phyloP scores from a whole-genome alignment of 2,113 vertebrate species.

The Nesoenas mayeri region DNA sequence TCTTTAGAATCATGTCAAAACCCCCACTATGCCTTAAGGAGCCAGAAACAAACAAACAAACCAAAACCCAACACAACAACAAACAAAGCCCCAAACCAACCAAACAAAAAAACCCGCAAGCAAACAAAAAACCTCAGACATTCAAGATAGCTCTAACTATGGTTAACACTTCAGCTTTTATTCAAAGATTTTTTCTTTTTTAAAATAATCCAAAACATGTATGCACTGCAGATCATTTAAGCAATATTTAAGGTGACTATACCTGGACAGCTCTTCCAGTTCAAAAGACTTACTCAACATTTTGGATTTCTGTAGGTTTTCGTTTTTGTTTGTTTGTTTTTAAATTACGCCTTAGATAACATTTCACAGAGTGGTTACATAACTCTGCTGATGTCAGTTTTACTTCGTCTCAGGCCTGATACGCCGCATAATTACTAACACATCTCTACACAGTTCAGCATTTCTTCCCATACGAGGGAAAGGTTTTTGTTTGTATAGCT shows the following conservation, averaged over 20 bases:
- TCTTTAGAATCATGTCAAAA: not conserved
- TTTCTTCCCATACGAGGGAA: not conserved
- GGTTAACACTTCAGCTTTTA: not conserved
- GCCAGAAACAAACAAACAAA: not conserved
- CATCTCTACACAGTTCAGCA: not conserved
- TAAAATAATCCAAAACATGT: not conserved
- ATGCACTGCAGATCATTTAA: not conserved
- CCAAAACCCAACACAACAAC: not conserved
- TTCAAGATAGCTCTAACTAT: not conserved
- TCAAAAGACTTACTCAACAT: not conserved
- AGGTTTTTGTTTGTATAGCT: not conserved
- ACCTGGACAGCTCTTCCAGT: not conserved
- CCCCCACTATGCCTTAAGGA: accelerated
- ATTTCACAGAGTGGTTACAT: not conserved
- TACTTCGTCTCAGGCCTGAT: not conserved
- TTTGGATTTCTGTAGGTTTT: not conserved
- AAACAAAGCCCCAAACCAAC: not conserved
- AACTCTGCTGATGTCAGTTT: not conserved
- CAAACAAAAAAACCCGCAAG: not conserved
- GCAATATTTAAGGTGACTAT: not conserved
- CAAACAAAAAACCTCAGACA: not conserved
- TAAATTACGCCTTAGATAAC: not conserved
- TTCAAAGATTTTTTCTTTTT: not conserved
- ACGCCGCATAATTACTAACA: not conserved
- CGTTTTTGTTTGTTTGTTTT: not conserved